Evolutionary conservation across 2,113 vertebrate species (phyloP).

Genomic region (Anser brachyrhynchus): DNA sequence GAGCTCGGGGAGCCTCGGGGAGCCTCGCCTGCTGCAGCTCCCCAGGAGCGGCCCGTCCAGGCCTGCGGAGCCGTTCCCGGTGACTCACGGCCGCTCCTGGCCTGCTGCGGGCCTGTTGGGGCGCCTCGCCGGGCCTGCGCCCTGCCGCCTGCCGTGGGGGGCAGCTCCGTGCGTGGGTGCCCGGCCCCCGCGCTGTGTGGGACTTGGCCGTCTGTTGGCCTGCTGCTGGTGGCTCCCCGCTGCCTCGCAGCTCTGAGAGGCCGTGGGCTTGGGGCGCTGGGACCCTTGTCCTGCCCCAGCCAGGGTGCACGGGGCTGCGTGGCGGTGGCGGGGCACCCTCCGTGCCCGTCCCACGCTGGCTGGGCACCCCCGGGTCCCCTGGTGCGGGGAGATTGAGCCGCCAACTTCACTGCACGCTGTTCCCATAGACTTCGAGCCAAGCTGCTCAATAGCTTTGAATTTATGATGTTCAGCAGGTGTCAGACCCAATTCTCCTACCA

Average conservation of each 20-base stretch:
- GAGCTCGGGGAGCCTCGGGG: neutral
- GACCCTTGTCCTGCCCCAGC: accelerated
- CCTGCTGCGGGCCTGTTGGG: neutral
- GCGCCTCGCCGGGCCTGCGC: neutral
- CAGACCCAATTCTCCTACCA: neutral
- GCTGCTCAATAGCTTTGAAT: neutral
- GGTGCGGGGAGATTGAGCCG: neutral
- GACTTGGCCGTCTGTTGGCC: accelerated
- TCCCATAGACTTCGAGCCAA: neutral
- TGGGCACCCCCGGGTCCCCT: accelerated
- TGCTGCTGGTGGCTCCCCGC: neutral
- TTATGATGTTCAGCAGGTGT: neutral
- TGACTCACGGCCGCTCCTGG: conserved; percentile 4
- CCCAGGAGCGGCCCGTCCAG: neutral
- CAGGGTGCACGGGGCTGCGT: no score
- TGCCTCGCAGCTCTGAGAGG: accelerated
- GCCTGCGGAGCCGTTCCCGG: accelerated
- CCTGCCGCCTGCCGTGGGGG: accelerated
- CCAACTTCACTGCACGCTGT: neutral
- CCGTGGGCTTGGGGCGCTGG: accelerated
- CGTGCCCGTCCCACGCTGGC: neutral
- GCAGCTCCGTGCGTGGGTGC: neutral
- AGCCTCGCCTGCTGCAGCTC: neutral
- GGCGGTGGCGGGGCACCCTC: no score
- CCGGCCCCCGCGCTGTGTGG: no score